A percentile compares a stretch with the other conserved stretches of the same genome.
Conservation (phyloP, 2,797 vertebrate species). For the Danio kyathit region DNA sequence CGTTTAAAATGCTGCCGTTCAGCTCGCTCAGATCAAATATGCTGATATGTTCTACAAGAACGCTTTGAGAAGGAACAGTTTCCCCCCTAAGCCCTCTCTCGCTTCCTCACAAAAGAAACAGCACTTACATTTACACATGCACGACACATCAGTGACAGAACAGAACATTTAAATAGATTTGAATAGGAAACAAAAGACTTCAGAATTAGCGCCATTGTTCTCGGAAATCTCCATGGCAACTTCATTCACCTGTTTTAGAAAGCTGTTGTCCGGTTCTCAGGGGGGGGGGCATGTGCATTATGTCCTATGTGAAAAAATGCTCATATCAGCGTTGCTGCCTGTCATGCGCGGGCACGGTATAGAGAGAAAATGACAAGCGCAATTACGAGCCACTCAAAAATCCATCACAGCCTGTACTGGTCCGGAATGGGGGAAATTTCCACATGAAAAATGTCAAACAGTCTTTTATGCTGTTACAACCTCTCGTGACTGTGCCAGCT, state of each 20-base stretch:
- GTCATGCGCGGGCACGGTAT: conserved; percentile 4
- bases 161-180: conserved; percentile 45
- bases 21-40: conserved; percentile 28
- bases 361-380: conserved; percentile 40
- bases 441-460: conserved; percentile 13
- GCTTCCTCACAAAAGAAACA: conserved; percentile 13
- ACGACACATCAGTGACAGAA: conserved; percentile 15
- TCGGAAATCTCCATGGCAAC: conserved; percentile 58
- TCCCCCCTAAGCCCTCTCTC: not conserved
- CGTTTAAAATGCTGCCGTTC: conserved; percentile 8
- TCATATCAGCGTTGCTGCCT: conserved; percentile 31
- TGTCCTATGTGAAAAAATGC: conserved; percentile 24
- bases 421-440: not conserved
- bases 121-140: conserved; percentile 32
- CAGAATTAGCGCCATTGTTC: conserved; percentile 37
- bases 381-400: conserved; percentile 56
- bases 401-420: conserved; percentile 30
- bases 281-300: not conserved
- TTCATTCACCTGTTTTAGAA: conserved; percentile 15
- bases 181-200: conserved; percentile 50
- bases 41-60: conserved; percentile 12
- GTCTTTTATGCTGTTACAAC: conserved; percentile 7
- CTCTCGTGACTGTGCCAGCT: not conserved
- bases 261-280: not conserved
- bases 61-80: not conserved